These are phyloP conservation scores for Ctenicera cuprea DNA, from an alignment of 2,888 invertebrate genomes.

Conservation along the genomic window DNA sequence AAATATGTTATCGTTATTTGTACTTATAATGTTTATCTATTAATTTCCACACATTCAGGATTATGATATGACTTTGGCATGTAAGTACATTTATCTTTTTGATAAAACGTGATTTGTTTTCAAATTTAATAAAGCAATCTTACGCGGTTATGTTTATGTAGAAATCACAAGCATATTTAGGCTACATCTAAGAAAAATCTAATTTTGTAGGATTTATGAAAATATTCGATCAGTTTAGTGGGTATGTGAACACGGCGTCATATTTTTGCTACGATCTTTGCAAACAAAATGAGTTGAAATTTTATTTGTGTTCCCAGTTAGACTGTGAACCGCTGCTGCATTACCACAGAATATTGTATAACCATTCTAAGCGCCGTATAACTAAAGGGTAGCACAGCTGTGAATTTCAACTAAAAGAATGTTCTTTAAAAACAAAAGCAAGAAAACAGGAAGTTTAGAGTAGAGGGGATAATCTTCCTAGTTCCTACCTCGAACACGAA, in stretches of 20 bases:
- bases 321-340: constrained; percentile 56
- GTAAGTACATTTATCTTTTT: no score
- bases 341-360: constrained; percentile 24
- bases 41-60: no score
- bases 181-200: constrained; percentile 34
- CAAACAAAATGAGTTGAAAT: constrained; percentile 64
- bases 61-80: no score
- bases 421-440: constrained; percentile 65
- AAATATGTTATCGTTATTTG: no score
- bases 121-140: neutral
- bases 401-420: constrained; percentile 59
- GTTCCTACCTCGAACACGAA: constrained; percentile 59
- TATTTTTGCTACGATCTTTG: constrained; percentile 63
- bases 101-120: neutral
- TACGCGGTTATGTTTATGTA: constrained; percentile 3
- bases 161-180: constrained; percentile 25
- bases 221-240: constrained; percentile 45
- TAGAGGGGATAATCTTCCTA: constrained; percentile 59
- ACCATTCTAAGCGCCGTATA: constrained; percentile 43
- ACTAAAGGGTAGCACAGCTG: constrained; percentile 59
- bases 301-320: constrained; percentile 58
- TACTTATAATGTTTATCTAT: no score
- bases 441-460: constrained; percentile 60
- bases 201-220: constrained; percentile 36
- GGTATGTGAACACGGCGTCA: constrained; percentile 55